Percentiles rank a stretch among this genome's conserved stretches.
Conservation (phyloP, 2,113 vertebrate species). For the Colinus virginianus region DNA sequence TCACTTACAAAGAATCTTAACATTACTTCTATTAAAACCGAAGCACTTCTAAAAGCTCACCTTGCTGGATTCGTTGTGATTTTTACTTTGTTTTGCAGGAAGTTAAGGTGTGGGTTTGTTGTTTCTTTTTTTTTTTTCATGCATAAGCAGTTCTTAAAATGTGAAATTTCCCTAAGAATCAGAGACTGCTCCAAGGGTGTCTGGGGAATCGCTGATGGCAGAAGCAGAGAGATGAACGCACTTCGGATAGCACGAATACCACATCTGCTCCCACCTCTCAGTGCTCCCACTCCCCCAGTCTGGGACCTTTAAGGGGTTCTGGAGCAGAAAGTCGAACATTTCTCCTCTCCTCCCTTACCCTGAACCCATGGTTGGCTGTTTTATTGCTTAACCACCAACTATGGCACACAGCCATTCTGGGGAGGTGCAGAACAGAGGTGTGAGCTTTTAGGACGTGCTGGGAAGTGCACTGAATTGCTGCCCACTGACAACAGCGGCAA, state of each 20-base stretch:
- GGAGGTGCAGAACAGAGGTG: not conserved
- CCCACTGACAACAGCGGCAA: not conserved
- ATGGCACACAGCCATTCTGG: not conserved
- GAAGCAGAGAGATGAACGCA: not conserved
- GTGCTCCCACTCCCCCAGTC: not conserved
- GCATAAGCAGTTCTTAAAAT: not conserved
- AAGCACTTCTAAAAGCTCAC: not conserved
- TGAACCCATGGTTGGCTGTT: rapidly evolving
- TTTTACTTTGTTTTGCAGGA: not conserved
- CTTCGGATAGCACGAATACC: not conserved
- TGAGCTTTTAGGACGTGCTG: not conserved
- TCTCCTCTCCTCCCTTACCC: not conserved
- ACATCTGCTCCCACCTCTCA: not conserved
- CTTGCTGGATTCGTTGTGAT: not conserved
- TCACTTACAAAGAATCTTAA: not conserved
- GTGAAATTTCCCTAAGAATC: not conserved
- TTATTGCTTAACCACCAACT: not conserved
- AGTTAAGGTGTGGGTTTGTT: not conserved
- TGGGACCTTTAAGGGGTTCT: not conserved
- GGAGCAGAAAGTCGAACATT: not conserved
- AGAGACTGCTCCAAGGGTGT: not conserved
- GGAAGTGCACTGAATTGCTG: not conserved
- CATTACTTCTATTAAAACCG: not conserved
- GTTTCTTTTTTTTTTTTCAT: not conserved
- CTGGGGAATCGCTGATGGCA: not conserved